phyloP scores from a whole-genome alignment of 2,888 invertebrate species.

The Latrodectus hesperus region DNA sequence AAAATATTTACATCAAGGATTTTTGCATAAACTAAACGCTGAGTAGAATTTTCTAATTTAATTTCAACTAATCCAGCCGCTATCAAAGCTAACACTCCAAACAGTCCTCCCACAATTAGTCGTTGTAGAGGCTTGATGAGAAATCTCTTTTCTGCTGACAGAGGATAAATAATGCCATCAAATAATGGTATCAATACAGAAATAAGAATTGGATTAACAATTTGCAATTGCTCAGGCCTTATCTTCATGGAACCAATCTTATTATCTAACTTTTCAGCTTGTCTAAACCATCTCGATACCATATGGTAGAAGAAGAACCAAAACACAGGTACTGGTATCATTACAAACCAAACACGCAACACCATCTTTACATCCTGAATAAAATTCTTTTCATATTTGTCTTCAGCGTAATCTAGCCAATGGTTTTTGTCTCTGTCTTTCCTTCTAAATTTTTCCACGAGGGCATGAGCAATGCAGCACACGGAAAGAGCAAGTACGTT shows the following conservation, averaged over 20 bases:
- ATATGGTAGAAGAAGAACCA: constrained; percentile 97
- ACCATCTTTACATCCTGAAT: constrained; percentile 87
- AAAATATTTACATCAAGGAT: constrained; percentile 30
- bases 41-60: constrained; percentile 78
- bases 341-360: constrained; percentile 85
- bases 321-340: constrained; percentile 92
- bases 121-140: constrained; percentile 84
- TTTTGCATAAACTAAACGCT: constrained; percentile 7
- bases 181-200: constrained; percentile 85
- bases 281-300: constrained; percentile 94
- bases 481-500: constrained; percentile 87
- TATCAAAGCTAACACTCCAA: constrained; percentile 90
- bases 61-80: constrained; percentile 89
- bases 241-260: constrained; percentile 71
- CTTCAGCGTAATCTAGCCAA: constrained; percentile 93
- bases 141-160: constrained; percentile 81
- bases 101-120: constrained; percentile 88
- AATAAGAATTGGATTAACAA: constrained; percentile 80
- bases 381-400: constrained; percentile 82
- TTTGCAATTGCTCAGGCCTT: constrained; percentile 96
- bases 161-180: constrained; percentile 83
- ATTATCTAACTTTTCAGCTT: constrained; percentile 90
- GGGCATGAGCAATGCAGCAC: constrained; percentile 79
- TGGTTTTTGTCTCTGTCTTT: constrained; percentile 78
- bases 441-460: constrained; percentile 66